These are phyloP conservation scores for Pantala flavescens DNA, from an alignment of 1,140 invertebrate genomes.

Conservation along the genomic window DNA sequence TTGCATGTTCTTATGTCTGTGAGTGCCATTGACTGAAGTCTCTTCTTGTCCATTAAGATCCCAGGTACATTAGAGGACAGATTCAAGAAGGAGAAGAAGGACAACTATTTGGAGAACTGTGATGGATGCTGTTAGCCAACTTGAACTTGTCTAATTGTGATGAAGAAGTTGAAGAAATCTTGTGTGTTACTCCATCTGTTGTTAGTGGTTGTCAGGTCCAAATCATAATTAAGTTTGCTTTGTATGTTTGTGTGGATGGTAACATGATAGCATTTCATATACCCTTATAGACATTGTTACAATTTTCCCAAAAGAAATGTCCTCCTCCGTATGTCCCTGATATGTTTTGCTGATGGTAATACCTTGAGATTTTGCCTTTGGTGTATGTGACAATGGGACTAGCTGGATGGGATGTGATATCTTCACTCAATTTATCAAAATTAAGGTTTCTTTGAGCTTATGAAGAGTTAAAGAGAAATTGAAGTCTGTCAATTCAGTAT, in stretches of 20 bases:
- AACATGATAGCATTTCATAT: not conserved
- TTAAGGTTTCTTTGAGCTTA: too few relatives aligned
- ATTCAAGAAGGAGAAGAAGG: conserved; percentile 5
- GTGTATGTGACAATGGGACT: too few relatives aligned
- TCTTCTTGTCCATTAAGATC: not conserved
- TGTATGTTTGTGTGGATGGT: not conserved
- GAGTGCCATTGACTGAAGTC: too few relatives aligned
- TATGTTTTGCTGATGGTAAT: too few relatives aligned
- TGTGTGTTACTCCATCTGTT: not conserved
- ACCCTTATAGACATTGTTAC: not conserved
- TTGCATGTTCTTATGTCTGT: too few relatives aligned
- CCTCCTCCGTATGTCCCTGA: too few relatives aligned
- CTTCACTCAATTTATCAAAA: too few relatives aligned
- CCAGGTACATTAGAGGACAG: not conserved
- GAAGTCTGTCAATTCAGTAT: too few relatives aligned
- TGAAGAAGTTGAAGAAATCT: not conserved
- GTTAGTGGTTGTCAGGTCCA: not conserved
- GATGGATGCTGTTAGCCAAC: not conserved
- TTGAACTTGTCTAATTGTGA: not conserved
- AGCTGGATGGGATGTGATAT: too few relatives aligned
- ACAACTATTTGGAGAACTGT: conserved; percentile 1
- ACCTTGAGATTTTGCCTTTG: too few relatives aligned
- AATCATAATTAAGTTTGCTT: not conserved
- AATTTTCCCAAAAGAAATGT: too few relatives aligned
- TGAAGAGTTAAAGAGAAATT: too few relatives aligned